Evolutionary conservation across 2,888 invertebrate species (phyloP), one percentile per base, ranked within the genome.

Genomic region (Caenorhabditis parvicauda): DNA sequence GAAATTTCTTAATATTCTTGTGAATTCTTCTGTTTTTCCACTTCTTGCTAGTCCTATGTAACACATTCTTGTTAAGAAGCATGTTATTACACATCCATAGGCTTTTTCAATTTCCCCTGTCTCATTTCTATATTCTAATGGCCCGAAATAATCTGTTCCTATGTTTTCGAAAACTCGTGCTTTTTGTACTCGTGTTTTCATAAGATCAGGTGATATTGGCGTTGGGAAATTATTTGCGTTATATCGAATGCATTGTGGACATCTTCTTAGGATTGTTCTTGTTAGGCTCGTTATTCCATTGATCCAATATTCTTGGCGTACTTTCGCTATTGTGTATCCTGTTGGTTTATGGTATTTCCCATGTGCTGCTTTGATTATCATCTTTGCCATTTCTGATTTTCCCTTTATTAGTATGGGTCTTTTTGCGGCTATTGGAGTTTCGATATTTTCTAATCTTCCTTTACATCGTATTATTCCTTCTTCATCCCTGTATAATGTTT

Each of bases 131-230:
- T n/a, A n/a, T n/a, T 32, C 5, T 9, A 54, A 4, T 19, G 65
- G 64, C 3, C 59, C 51, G n/a, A 54, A 59, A 28, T 46, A 57
- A 38, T 66, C 70, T 14, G 24, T 38, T 0, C 70, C 70, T 14
- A 44, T 49, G 2, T 41, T 28, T 3, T 50, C 38, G 47, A 70
- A 70, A 0, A 66, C 59, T 1, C 19, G 9, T n/a, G 53, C 12
- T n/a, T 41, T 35, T 9, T 12, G 32, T 2, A 67, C 67, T 28
- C 67, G 27, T 22, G 9, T 27, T 14, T 29, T 35, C n/a, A 57
- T 52, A 41, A 56, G 45, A 2, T 50, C 32, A 0, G 47, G 28
- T 48, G 42, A 35, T 2, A 21, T 19, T 12, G 64, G 64, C 7
- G 37, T 38, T n/a, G 32, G 5, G 32, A 35, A 64, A 14, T 52